phyloP scores from a whole-genome alignment of 2,797 vertebrate genomes.

The Philypnodon macrostomus region DNA sequence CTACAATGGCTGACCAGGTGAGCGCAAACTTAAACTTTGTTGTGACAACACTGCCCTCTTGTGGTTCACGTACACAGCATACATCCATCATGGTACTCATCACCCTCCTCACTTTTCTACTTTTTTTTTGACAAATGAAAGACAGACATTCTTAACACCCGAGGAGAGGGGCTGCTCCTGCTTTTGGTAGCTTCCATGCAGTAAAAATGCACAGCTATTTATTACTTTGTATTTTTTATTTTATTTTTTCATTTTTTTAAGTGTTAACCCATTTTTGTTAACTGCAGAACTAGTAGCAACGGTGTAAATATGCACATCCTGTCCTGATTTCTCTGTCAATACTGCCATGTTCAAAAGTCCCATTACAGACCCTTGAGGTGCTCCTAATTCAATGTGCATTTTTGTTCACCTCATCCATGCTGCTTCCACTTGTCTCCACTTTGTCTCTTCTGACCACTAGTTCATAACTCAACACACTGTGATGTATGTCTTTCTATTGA shows the following conservation, averaged over 20 bases:
- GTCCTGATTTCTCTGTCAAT: constrained; percentile 21
- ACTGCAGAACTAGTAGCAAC: constrained; percentile 74
- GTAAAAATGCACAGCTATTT: constrained; percentile 73
- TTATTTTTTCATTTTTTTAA: constrained; percentile 33
- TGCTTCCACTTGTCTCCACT: constrained; percentile 33
- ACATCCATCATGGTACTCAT: constrained; percentile 53
- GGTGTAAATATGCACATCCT: constrained; percentile 72
- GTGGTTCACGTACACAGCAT: constrained; percentile 29
- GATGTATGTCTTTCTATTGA: constrained; percentile 36
- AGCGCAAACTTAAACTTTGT: constrained; percentile 11
- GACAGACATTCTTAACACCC: constrained; percentile 11
- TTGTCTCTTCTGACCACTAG: constrained; percentile 41
- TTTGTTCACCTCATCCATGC: constrained; percentile 23
- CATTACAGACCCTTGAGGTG: constrained; percentile 39
- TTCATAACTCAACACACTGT: constrained; percentile 59
- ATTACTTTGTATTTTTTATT: constrained; percentile 64
- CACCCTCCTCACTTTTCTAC: background rate
- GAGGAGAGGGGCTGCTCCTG: constrained; percentile 37
- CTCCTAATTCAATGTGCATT: constrained; percentile 9
- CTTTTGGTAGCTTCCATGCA: constrained; percentile 56
- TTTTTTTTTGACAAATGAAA: background rate
- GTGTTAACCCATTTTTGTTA: constrained; percentile 43
- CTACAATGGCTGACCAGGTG: background rate
- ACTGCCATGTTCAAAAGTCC: constrained; percentile 14
- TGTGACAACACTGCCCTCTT: constrained; percentile 58